Evolutionary conservation across 1,140 invertebrate genomes (phyloP), one percentile per base, ranked within the genome.

Genomic region (Lamellibrachia luymesi): DNA sequence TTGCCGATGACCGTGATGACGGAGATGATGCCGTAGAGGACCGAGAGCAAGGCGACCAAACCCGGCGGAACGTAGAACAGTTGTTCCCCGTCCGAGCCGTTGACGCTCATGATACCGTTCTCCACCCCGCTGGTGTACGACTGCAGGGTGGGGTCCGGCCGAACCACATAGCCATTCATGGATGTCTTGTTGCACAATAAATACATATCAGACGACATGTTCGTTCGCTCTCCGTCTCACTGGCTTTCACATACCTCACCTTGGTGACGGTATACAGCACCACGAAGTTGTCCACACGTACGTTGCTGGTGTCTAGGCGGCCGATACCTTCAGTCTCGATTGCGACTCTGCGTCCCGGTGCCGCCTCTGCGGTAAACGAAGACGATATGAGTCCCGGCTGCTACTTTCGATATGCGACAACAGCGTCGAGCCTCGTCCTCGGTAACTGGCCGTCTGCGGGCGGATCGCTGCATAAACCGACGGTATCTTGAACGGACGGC

Each of bases 1-100:
- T 98, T 98, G 2, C 98, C 98, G 6, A 98, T 97, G 6, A 98
- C 97, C 1, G 98, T 98, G 90, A 98, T 95, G 1, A 98, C 96
- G 49, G 98, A 98, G 95, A 98, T 98, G 52, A 97, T 97, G 7
- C 98, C 98, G 95, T 98, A 98, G 92, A 98, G 97, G 52, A 98
- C 96, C 13, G 97, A 98, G 27, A 98, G 96, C 13, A 98, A 95
- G 0, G 97, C 97, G 92, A 98, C 97, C 92, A 98, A 96, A 22
- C 97, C 97, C 0, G 97, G 96, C 0, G 98, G 98, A 0, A 98
- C 98, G 50, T 98, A 97, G 95, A 98, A 98, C 1, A 94, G 92
- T 10, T 50, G 25, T 49, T 51, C 91, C 25, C 50, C 80, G 90
- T 90, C 92, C 38, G 92, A 50, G 90, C 4, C 38, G 51, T 90